Evolutionary conservation across 2,113 vertebrate species (phyloP).

Genomic region (Nettapus auritus): DNA sequence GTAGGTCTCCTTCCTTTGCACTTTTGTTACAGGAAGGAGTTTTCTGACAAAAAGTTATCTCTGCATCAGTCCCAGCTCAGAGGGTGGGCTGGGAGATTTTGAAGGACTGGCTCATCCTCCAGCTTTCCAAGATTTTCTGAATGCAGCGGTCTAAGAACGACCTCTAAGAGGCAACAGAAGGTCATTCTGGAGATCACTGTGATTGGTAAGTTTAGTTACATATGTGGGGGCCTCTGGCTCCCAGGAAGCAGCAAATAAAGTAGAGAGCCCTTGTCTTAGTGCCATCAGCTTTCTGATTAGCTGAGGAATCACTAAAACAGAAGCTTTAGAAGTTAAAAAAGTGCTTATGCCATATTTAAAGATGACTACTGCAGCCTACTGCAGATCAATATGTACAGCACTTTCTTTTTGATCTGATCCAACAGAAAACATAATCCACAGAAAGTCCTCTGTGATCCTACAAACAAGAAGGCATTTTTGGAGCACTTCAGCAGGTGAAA

Average conservation of each 20-base stretch:
- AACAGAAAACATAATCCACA: background rate
- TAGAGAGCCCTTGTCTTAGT: background rate
- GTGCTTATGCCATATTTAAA: background rate
- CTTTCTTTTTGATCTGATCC: background rate
- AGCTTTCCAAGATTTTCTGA: background rate
- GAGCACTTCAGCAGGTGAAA: background rate
- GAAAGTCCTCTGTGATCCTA: background rate
- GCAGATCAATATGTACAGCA: background rate
- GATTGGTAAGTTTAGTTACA: background rate
- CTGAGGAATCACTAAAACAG: background rate
- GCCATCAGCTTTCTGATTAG: background rate
- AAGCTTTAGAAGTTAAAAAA: background rate
- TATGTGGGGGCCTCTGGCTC: background rate
- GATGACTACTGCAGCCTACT: background rate
- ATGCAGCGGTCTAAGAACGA: background rate
- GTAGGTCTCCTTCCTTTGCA: background rate
- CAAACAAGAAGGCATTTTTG: background rate
- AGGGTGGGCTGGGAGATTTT: background rate
- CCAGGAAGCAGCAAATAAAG: background rate
- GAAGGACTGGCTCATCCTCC: background rate
- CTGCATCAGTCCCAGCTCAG: background rate
- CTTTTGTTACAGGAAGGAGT: background rate
- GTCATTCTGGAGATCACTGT: background rate
- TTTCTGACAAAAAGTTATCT: background rate
- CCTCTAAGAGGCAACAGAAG: background rate